These are phyloP conservation scores for Pardalotus punctatus DNA, from an alignment of 2,113 vertebrate genomes.

Conservation along the genomic window DNA sequence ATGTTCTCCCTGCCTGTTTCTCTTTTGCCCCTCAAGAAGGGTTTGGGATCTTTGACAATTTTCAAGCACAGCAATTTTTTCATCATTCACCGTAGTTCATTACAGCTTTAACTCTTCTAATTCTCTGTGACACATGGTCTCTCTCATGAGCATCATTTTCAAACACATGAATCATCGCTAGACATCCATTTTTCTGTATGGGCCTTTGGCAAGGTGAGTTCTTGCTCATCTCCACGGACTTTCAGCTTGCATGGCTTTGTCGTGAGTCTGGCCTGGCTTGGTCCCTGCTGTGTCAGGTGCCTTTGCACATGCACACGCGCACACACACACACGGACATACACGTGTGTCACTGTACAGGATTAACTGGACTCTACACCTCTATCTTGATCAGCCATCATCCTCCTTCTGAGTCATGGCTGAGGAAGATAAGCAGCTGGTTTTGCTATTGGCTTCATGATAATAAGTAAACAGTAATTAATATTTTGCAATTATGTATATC, in stretches of 20 bases:
- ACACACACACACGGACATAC: neutral
- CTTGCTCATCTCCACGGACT: neutral
- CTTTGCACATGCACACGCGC: neutral
- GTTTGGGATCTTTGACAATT: neutral
- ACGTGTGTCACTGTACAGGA: neutral
- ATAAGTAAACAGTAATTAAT: constrained; percentile 32
- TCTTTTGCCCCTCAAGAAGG: neutral
- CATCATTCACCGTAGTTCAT: neutral
- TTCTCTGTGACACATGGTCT: neutral
- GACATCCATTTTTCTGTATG: neutral
- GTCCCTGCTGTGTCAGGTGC: neutral
- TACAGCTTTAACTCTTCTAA: neutral
- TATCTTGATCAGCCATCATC: neutral
- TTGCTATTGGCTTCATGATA: neutral
- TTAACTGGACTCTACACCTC: neutral
- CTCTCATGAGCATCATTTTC: neutral
- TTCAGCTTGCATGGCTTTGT: neutral
- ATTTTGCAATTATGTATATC: constrained; percentile 14
- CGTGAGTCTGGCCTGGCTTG: neutral
- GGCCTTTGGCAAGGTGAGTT: neutral
- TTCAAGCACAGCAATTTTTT: neutral
- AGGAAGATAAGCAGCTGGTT: neutral
- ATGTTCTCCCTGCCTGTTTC: neutral
- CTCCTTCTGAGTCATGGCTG: constrained; percentile 18
- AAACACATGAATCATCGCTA: neutral